Evolutionary conservation across 2,113 vertebrate genomes (phyloP), one percentile per base, ranked within the genome.

Genomic region (Paramormyrops kingsleyae): DNA sequence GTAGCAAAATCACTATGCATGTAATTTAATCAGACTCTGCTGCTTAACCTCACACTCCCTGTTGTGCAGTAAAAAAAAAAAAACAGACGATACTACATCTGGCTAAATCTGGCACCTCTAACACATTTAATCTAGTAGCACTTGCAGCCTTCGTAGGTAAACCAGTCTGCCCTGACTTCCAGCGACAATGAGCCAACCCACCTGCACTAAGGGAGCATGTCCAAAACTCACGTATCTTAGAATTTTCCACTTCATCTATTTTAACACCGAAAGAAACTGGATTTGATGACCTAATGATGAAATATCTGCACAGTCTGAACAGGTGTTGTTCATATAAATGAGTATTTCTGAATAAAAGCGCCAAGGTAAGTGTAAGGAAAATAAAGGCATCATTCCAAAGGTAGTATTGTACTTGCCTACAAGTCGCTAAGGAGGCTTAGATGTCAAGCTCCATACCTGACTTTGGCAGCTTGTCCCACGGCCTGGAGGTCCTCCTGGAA

Each of bases 401-500:
- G n/a, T 5, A 70, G 10, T 4, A 70, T 27, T 31, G n/a, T 70
- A 12, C 9, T 62, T 66, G 62, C 62, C 62, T 27, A 27, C 62
- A 77, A 77, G 31, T 77, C 1, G 0, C 70, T 77, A 39, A 15
- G 13, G 70, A 77, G 70, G 31, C 15, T 42, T 15, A 80, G 74
- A 42, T 80, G 35, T 19, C 70, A 77, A 80, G 35, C 74, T 42
- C 15, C 62, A 95, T 95, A 99, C 98, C 99, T 99, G 91, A 99
- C 98, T 98, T 99, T 99, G 84, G 99, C 98, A 19, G 99, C 98
- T 87, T 97, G 96, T 0, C 97, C 94, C 91, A 99, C 95, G 87
- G 96, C 96, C 91, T 92, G 94, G 91, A 99, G 95, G 92, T 99
- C 98, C 87, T 98, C 98, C 0, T 97, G 96, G 91, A 99, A 96